Evolutionary conservation across 2,113 vertebrate genomes (phyloP), one percentile per base, ranked within the genome.

Genomic region (Terrapene triunguis): DNA sequence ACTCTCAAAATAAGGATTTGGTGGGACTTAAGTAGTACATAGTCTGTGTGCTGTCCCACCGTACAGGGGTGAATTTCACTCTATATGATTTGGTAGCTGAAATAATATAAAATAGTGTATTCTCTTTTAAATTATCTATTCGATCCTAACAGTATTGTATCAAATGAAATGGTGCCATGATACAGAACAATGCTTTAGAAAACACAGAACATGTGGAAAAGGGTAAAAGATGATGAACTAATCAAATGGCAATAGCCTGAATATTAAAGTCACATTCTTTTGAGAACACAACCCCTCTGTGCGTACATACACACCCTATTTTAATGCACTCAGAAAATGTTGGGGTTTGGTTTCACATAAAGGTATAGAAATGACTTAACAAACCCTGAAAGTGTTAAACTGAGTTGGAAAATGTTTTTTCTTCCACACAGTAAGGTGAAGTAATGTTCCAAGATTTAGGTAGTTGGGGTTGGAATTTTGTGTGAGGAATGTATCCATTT

Each of bases 151-250:
- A 47, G 35, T 59, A 47, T 32, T 21, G 2, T 51, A 19, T 78
- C 7, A 72, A 72, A 84, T 24, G 1, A 6, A 87, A 53, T 17
- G 0, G 17, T 72, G 65, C 25, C 4, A 12, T 47, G 22, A 78
- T 16, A 78, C 6, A 16, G 74, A 78, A 47, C 44, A 78, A 47
- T 88, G 81, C 8, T 11, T 32, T 76, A 59, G 14, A 85, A 94
- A 87, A 55, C 1, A 74, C 65, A n/a, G 1, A 14, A 57, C 42
- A 3, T 7, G 25, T 1, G 1, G 48, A 53, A 50, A 78, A 85
- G 1, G 0, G 0, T 0, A 24, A 22, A 24, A 79, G 55, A 10
- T 21, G 19, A 92, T 89, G 24, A 89, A 55, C 0, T 1, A 2
- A 8, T 2, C 0, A 38, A 3, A 42, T 38, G 35, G 80, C 2